Base-by-base conservation (phyloP, 2,113 vertebrate genomes). In the Poecile atricapillus region DNA sequence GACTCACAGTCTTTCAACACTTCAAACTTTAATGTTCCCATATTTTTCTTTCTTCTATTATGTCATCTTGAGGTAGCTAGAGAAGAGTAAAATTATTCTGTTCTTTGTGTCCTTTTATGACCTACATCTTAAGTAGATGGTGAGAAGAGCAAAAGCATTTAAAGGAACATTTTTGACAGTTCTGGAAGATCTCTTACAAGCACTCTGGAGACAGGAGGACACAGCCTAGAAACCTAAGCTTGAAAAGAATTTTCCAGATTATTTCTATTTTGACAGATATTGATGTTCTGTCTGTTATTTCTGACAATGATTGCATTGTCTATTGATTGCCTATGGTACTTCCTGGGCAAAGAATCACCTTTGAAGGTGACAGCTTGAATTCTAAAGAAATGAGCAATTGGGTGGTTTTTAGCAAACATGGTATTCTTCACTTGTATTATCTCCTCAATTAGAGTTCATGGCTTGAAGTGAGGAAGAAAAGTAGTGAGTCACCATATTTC, bases 321-420 rank as follows among this genome's bases (percentile, higher is more conserved):
- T n/a, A n/a, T n/a, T 7, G 10, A 27, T 14, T 2, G 11, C 0
- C 0, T 33, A 12, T 16, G 5, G 10, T 12, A n/a, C 18, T 62
- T 55, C 28, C 13, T 59, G 21, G 28, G 13, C 33, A 75, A 63
- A 84, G 4, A 63, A 65, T 60, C 25, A 52, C 1, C 2, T 80
- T 58, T 49, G 11, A 52, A 73, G 20, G 4, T 27, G 30, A 33
- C 9, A 63, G 35, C 10, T 37, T 46, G 11, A 39, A 53, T 77
- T 62, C 21, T 11, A 84, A 71, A 71, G 30, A 91, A 84, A 65
- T 35, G 3, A 75, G 17, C 5, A 71, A 35, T 3, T 31, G 25
- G 2, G 4, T 22, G 4, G 5, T 14, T 28, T 68, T 68, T 41
- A 68, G 22, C 15, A 88, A 73, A 30, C 2, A 2, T 3, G 3